Percentiles rank a stretch among this genome's conserved stretches.
phyloP scores from a whole-genome alignment of 2,888 invertebrate genomes.

The Biston stratarius region DNA sequence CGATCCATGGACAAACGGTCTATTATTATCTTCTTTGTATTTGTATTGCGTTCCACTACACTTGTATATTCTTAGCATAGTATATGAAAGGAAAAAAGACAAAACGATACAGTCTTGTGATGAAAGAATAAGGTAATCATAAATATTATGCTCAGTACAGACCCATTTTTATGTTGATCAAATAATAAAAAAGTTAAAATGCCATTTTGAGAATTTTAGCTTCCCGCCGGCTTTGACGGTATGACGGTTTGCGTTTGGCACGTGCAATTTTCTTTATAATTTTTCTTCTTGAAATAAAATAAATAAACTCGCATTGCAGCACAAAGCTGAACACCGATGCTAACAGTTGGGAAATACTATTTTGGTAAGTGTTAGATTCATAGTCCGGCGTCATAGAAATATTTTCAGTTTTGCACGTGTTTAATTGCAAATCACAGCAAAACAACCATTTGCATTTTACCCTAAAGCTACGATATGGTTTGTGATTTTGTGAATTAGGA shows the following conservation, averaged over 20 bases:
- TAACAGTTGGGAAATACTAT: slow-evolving; percentile 71
- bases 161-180: background rate
- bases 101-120: background rate
- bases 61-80: background rate
- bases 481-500: slow-evolving; percentile 10
- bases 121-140: background rate
- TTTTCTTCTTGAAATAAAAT: slow-evolving; percentile 66
- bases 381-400: slow-evolving; percentile 55
- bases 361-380: slow-evolving; percentile 72
- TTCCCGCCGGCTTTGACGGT: slow-evolving; percentile 84
- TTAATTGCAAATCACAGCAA: slow-evolving; percentile 68
- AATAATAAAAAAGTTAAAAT: background rate
- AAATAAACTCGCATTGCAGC: slow-evolving; percentile 56
- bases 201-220: slow-evolving; percentile 60
- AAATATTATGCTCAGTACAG: background rate
- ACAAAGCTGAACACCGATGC: slow-evolving; percentile 76
- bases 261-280: slow-evolving; percentile 76
- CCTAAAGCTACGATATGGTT: slow-evolving; percentile 83
- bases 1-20: background rate
- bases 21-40: background rate
- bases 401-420: slow-evolving; percentile 77
- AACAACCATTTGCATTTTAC: slow-evolving; percentile 82
- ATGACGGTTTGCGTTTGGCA: slow-evolving; percentile 84
- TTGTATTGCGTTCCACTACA: background rate
- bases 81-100: background rate